phyloP scores from a whole-genome alignment of 2,888 invertebrate genomes.

The Agonopterix alstromeriana region DNA sequence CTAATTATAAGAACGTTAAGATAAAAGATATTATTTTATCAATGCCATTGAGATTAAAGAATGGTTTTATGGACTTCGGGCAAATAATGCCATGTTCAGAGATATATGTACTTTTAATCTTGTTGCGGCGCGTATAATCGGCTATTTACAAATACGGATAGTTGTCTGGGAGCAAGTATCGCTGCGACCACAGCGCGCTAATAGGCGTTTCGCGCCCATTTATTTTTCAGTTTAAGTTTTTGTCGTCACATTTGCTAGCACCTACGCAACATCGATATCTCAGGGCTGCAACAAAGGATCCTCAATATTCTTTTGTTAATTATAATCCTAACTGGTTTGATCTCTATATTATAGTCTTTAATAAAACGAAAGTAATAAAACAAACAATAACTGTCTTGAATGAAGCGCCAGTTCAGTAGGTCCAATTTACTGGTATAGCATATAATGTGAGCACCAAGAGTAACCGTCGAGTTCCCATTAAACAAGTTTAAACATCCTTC shows the following conservation, averaged over 20 bases:
- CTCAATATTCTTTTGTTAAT: no score
- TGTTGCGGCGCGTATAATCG: slow-evolving; percentile 39
- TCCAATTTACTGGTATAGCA: neutral
- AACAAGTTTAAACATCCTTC: slow-evolving; percentile 30
- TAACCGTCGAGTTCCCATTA: slow-evolving; percentile 21
- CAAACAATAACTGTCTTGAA: no score
- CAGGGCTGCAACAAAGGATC: slow-evolving; percentile 33
- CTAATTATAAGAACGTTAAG: no score
- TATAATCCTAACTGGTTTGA: no score
- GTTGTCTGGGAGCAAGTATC: slow-evolving; percentile 37
- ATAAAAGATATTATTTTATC: no score
- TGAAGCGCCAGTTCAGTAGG: no score
- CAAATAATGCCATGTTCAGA: slow-evolving; percentile 5
- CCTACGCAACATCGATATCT: slow-evolving; percentile 42
- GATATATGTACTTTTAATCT: slow-evolving; percentile 21
- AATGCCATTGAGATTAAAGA: slow-evolving; percentile 3
- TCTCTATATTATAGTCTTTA: no score
- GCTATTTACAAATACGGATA: slow-evolving; percentile 51
- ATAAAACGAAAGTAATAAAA: no score
- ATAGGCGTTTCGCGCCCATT: slow-evolving; percentile 53
- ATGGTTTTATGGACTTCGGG: slow-evolving; percentile 3
- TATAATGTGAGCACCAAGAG: neutral
- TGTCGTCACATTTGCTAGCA: slow-evolving; percentile 51
- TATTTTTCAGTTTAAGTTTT: slow-evolving; percentile 62
- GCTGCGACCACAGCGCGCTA: slow-evolving; percentile 34